Percentiles rank a stretch among this genome's conserved stretches.
Conservation (phyloP, 1,140 invertebrate species). For the Cataglyphis hispanica region DNA sequence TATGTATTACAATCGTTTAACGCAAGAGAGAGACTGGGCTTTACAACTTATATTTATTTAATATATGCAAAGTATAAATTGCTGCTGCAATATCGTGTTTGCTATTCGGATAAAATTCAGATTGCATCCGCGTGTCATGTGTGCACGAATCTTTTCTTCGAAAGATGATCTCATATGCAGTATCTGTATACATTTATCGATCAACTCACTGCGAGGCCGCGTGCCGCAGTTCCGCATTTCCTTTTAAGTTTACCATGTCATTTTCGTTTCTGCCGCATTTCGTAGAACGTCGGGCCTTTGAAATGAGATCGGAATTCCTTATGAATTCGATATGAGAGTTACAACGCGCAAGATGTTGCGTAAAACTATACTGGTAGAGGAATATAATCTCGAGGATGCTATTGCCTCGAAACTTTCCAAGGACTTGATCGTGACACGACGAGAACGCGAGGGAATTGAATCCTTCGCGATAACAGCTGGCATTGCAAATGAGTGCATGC, state of each 20-base stretch:
- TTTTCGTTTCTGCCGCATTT: slow-evolving; percentile 36
- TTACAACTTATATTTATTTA: slow-evolving; percentile 34
- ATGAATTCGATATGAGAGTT: slow-evolving; percentile 58
- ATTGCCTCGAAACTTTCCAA: slow-evolving; percentile 31
- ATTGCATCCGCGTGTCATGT: slow-evolving; percentile 33
- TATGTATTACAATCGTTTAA: background rate
- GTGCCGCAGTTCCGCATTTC: slow-evolving; percentile 29
- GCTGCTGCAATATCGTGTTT: slow-evolving; percentile 12
- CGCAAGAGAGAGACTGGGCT: background rate
- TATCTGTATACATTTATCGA: slow-evolving; percentile 47
- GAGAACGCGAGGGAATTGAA: slow-evolving; percentile 12
- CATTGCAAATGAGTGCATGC: background rate
- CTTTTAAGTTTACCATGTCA: slow-evolving; percentile 45
- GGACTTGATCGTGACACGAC: slow-evolving; percentile 40
- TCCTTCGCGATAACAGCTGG: slow-evolving; percentile 34
- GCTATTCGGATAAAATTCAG: slow-evolving; percentile 19
- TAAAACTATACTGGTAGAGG: slow-evolving; percentile 47
- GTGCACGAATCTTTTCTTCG: background rate
- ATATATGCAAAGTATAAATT: slow-evolving; percentile 1
- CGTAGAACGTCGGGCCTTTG: slow-evolving; percentile 8
- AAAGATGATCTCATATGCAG: slow-evolving; percentile 42
- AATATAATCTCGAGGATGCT: slow-evolving; percentile 45
- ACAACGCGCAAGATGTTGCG: slow-evolving; percentile 50
- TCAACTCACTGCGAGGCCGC: background rate
- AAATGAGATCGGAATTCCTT: slow-evolving; percentile 49